Percentiles rank a stretch among this genome's conserved stretches.
Conservation (phyloP, 2,113 vertebrate species). For the Aspiorhynchus laticeps region DNA sequence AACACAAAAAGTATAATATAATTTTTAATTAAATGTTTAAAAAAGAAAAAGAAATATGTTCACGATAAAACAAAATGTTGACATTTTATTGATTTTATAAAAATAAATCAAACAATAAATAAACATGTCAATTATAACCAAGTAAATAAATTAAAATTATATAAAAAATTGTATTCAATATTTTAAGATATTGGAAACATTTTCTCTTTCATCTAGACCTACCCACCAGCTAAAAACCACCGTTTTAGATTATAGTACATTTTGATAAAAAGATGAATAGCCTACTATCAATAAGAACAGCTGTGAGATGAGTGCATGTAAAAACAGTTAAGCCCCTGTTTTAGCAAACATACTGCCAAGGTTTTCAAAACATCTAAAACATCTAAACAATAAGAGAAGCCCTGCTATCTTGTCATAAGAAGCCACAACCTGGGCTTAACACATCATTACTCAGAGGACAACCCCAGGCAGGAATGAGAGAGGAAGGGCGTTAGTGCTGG, state of each 20-base stretch:
- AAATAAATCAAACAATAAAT: not conserved
- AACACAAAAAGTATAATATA: not conserved
- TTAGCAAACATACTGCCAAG: not conserved
- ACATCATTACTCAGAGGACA: slow-evolving; percentile 48
- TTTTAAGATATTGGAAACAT: too few species aligned
- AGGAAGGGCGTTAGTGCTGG: not conserved
- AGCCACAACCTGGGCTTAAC: slow-evolving; percentile 55
- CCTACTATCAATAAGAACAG: not conserved
- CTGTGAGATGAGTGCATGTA: not conserved
- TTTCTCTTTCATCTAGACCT: too few species aligned
- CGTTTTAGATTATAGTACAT: not conserved
- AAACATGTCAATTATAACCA: too few species aligned
- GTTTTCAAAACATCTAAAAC: slow-evolving; percentile 15
- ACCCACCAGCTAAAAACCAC: not conserved
- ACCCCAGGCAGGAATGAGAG: not conserved
- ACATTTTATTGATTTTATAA: too few species aligned
- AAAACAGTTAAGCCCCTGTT: not conserved
- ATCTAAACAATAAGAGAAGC: slow-evolving; percentile 1
- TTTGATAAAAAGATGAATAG: not conserved
- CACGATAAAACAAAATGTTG: too few species aligned
- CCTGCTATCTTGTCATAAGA: slow-evolving; percentile 39
- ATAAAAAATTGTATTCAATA: too few species aligned
- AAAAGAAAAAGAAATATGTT: not conserved
- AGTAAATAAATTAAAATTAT: too few species aligned
- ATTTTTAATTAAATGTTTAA: too few species aligned